Conservation (phyloP, 92 coral and sea anemone species). For the Isaurus tuberculatus region DNA sequence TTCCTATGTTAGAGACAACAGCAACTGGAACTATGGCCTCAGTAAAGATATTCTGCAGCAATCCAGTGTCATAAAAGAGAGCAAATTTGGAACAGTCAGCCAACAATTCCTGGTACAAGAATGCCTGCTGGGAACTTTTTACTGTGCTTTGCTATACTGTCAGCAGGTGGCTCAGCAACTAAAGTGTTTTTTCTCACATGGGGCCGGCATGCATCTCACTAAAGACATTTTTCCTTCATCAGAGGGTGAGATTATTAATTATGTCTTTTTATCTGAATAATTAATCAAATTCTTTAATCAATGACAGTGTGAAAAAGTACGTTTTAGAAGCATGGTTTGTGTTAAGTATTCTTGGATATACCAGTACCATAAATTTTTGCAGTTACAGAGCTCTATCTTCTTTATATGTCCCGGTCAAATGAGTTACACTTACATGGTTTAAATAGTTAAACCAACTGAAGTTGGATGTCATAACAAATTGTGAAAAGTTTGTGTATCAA, state of each 20-base stretch:
- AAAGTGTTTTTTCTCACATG: slow-evolving; percentile 65
- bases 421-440: slow-evolving; percentile 8
- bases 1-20: slow-evolving; percentile 43
- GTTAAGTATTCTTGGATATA: slow-evolving; percentile 9
- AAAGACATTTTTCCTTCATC: slow-evolving; percentile 14
- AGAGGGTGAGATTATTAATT: slow-evolving; percentile 7
- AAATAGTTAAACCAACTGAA: neutral
- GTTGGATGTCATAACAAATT: slow-evolving; percentile 1
- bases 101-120: slow-evolving; percentile 63
- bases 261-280: slow-evolving; percentile 3
- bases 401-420: slow-evolving; percentile 13
- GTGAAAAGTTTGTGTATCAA: slow-evolving; percentile 9
- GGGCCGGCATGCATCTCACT: slow-evolving; percentile 55
- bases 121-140: slow-evolving; percentile 75
- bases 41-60: slow-evolving; percentile 59
- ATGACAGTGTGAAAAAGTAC: slow-evolving; percentile 7
- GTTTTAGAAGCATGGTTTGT: slow-evolving; percentile 4
- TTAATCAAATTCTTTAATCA: slow-evolving; percentile 1
- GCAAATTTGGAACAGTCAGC: slow-evolving; percentile 65
- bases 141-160: slow-evolving; percentile 59
- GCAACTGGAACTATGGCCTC: slow-evolving; percentile 70
- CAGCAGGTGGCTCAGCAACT: slow-evolving; percentile 63
- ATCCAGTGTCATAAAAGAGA: slow-evolving; percentile 42
- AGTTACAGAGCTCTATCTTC: slow-evolving; percentile 9
- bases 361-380: slow-evolving; percentile 1